Evolutionary conservation across 2,888 invertebrate species (phyloP), one percentile per base, ranked within the genome.

Genomic region (Aethes cnicana): DNA sequence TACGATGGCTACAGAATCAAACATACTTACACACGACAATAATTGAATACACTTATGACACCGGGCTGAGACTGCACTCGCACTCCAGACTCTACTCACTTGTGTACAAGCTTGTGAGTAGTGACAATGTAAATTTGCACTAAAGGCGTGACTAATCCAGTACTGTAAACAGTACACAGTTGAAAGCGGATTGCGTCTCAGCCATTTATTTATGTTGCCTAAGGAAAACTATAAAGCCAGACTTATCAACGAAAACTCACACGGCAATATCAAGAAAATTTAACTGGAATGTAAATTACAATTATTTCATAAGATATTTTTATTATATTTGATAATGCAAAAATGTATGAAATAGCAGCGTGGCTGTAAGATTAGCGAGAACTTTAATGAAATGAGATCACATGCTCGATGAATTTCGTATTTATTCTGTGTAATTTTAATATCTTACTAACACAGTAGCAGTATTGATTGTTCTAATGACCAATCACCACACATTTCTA

Each of bases 371-470:
- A 26, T 26, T 39, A 21, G 32, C 39, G 39, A 32, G 72, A 68
- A 76, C 73, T 80, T 77, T 75, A 66, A 76, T 73, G 79, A 79
- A 75, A 81, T 85, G 86, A 87, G 87, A 87, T 88, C 87, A 85
- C 77, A 69, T 69, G 68, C 74, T 81, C 73, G 65, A 78, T 78
- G 72, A 74, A 81, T 71, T 63, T 68, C 39, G 39, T 70, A 74
- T 64, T 66, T 71, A 66, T 70, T 64, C 72, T 72, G 54, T 66
- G 68, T 57, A 71, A 69, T 72, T 74, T 77, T 66, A 72, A 66
- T 69, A 73, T 61, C 69, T 53, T 53, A 59, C 53, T 75, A 75
- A 69, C 63, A 72, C 48, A 68, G 60, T 67, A 73, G 77, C 75
- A 70, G 73, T 69, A 64, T 32, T 53, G 58, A 64, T 32, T 53